phyloP scores from a whole-genome alignment of 92 coral and sea anemone species.

The Parazoanthus atlanticus region DNA sequence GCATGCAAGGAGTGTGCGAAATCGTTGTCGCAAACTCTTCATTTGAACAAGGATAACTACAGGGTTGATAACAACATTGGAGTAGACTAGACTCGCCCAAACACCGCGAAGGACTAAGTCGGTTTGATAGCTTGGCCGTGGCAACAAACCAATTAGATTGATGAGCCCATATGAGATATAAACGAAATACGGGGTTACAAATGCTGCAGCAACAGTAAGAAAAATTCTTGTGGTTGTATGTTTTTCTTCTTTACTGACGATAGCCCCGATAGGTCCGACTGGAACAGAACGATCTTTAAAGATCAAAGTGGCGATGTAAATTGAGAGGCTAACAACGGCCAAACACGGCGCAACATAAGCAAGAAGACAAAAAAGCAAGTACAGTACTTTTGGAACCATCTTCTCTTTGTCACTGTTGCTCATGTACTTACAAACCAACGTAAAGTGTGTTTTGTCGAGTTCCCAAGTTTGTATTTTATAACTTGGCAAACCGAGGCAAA shows the following conservation, averaged over 20 bases:
- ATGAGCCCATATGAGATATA: not conserved
- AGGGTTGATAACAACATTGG: not conserved
- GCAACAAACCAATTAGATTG: not conserved
- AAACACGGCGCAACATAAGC: not conserved
- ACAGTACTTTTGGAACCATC: not conserved
- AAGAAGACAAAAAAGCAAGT: conserved; percentile 1
- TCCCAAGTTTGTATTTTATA: not conserved
- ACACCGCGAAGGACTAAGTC: not conserved
- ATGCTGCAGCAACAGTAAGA: not conserved
- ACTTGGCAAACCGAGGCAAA: conserved; percentile 9
- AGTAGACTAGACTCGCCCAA: not conserved
- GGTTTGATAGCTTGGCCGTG: not conserved
- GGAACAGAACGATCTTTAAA: not conserved
- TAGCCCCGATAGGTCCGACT: not conserved
- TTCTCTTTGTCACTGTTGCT: not conserved
- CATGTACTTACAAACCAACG: not conserved
- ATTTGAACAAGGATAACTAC: not conserved
- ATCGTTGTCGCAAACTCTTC: not conserved
- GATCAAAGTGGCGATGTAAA: not conserved
- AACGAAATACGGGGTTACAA: conserved; percentile 5
- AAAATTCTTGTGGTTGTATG: not conserved
- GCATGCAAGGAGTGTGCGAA: not conserved
- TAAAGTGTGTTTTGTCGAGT: not conserved
- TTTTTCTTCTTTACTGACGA: not conserved
- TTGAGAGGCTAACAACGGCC: not conserved